phyloP scores from a whole-genome alignment of 2,797 vertebrate species.

The Psittacula echo region DNA sequence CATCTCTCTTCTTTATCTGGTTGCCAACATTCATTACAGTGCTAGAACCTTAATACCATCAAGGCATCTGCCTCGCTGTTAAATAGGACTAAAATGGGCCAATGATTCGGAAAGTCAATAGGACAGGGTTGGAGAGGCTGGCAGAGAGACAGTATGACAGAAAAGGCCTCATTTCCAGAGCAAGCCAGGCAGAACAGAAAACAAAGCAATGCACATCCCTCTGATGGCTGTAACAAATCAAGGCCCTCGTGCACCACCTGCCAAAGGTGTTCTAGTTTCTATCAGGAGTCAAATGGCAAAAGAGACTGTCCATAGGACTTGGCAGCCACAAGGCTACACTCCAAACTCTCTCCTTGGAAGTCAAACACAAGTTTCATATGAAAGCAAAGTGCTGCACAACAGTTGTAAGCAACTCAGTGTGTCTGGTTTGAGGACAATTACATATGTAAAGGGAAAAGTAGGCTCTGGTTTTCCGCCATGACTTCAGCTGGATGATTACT shows the following conservation, averaged over 20 bases:
- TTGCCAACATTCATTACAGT: conserved; percentile 18
- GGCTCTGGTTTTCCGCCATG: neutral
- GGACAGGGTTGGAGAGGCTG: neutral
- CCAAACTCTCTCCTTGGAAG: neutral
- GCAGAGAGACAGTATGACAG: neutral
- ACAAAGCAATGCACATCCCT: neutral
- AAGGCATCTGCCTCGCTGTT: conserved; percentile 26
- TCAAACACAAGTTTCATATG: neutral
- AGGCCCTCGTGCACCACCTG: fast-evolving
- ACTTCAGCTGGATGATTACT: neutral
- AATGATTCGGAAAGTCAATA: neutral
- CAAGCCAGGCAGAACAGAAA: conserved; percentile 22
- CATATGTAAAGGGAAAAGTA: neutral
- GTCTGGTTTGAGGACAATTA: neutral
- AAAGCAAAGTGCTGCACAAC: neutral
- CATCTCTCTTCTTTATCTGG: neutral
- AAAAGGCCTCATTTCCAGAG: conserved; percentile 9
- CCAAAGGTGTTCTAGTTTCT: neutral
- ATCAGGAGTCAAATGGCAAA: neutral
- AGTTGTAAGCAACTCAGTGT: neutral
- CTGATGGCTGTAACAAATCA: neutral
- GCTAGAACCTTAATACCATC: conserved; percentile 14
- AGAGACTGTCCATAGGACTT: neutral
- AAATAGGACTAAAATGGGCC: conserved; percentile 11
- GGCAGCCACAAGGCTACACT: neutral